Evolutionary conservation across 35 echinoderm and acorn worm species (phyloP).

Genomic region (Lytechinus pictus): DNA sequence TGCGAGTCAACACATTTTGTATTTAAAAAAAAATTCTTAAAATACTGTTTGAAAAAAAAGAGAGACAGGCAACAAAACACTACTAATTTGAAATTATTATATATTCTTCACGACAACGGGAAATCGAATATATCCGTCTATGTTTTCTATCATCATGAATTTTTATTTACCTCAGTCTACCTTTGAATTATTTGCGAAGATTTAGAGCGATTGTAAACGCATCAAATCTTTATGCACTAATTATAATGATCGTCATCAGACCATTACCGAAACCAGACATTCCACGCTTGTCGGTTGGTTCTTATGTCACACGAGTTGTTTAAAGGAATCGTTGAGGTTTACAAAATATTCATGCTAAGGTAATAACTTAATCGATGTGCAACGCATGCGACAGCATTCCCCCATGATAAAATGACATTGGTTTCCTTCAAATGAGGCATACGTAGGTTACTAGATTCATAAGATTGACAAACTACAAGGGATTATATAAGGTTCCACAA

Average conservation of each 20-base stretch:
- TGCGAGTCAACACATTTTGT: too few relatives aligned
- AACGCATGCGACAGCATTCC: too few relatives aligned
- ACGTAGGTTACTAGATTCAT: too few relatives aligned
- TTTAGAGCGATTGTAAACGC: neutral
- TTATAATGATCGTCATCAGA: neutral
- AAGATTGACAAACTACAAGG: too few relatives aligned
- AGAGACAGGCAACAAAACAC: too few relatives aligned
- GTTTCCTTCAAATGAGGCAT: too few relatives aligned
- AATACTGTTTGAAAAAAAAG: too few relatives aligned
- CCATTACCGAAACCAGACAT: neutral
- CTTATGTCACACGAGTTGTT: too few relatives aligned
- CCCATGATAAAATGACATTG: too few relatives aligned
- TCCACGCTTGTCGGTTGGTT: neutral
- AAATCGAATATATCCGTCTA: neutral
- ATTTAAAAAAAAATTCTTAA: too few relatives aligned
- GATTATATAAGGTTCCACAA: too few relatives aligned
- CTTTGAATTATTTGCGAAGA: neutral
- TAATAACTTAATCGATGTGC: neutral
- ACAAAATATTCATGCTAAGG: neutral
- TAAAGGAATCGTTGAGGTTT: neutral
- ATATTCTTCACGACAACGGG: neutral
- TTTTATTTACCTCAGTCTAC: neutral
- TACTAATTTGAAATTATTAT: too few relatives aligned
- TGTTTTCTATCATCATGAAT: neutral
- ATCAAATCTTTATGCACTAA: neutral